Evolutionary conservation across 37 sponge, comb jelly and placozoan species (phyloP), one percentile per base, ranked within the genome.

Genomic region (Halichondria panicea): DNA sequence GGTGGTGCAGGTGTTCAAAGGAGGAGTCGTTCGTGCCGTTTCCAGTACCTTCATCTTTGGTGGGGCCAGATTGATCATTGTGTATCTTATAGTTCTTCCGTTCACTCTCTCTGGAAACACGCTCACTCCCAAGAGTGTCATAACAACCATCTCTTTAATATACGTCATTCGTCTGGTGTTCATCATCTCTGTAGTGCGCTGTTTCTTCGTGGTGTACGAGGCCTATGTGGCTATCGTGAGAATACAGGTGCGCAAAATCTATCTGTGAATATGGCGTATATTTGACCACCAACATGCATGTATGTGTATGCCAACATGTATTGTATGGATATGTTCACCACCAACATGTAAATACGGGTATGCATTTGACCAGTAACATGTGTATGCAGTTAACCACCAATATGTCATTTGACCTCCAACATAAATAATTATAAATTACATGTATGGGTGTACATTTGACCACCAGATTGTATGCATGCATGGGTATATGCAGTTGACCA

Each of bases 231-330:
- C 79, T 8, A 5, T 77, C 44, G 19, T n/a, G 1, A 67, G 79
- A 9, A 85, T 85, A 21, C 66, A 85, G 79, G 86, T 85, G n/a
- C n/a, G n/a, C n/a, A n/a, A n/a, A 4, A n/a, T n/a, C n/a, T n/a
- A n/a, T n/a, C n/a, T n/a, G n/a, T n/a, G n/a, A n/a, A n/a, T n/a
- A n/a, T n/a, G n/a, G n/a, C n/a, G n/a, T n/a, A n/a, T n/a, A n/a
- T n/a, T n/a, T n/a, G n/a, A n/a, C n/a, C n/a, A n/a, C n/a, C n/a
- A n/a, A n/a, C n/a, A n/a, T n/a, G n/a, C n/a, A n/a, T n/a, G n/a
- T n/a, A n/a, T n/a, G n/a, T n/a, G n/a, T n/a, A n/a, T n/a, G n/a
- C n/a, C n/a, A n/a, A n/a, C n/a, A n/a, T n/a, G n/a, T n/a, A n/a
- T n/a, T n/a, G n/a, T n/a, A n/a, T n/a, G n/a, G n/a, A n/a, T n/a